Conservation (phyloP, 2,888 invertebrate species). For the Caradrina kadenii region DNA sequence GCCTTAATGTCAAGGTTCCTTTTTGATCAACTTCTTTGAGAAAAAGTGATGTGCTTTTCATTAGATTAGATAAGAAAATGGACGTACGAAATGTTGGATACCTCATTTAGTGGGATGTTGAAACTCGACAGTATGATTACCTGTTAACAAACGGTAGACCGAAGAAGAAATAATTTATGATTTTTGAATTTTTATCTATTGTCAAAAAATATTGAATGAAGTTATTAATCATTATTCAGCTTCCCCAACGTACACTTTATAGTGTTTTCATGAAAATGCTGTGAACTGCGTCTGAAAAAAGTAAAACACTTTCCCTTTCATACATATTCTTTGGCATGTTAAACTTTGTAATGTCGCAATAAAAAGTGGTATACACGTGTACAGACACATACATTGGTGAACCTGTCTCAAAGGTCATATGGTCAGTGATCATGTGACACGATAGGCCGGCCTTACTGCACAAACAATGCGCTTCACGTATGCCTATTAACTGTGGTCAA, state of each 20-base stretch:
- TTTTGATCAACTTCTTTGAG: not conserved
- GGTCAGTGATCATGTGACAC: slow-evolving; percentile 40
- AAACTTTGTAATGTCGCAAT: slow-evolving; percentile 20
- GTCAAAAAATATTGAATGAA: not conserved
- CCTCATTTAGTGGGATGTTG: not conserved
- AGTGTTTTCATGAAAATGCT: not conserved
- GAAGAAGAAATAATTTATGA: not conserved
- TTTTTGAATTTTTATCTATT: not conserved
- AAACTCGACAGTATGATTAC: not conserved
- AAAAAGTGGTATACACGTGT: slow-evolving; percentile 27
- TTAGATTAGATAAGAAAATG: not conserved
- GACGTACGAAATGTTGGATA: not conserved
- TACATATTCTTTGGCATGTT: too few species aligned
- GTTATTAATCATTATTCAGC: not conserved
- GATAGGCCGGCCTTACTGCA: slow-evolving; percentile 36
- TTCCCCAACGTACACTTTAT: not conserved
- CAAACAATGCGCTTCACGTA: slow-evolving; percentile 52
- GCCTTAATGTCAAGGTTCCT: not conserved
- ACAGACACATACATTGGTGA: slow-evolving; percentile 24
- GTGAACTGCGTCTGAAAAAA: too few species aligned
- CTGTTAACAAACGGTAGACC: not conserved
- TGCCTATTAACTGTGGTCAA: slow-evolving; percentile 49
- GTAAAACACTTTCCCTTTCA: too few species aligned
- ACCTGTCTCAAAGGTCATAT: slow-evolving; percentile 50
- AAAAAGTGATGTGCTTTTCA: not conserved